Evolutionary conservation across 2,888 invertebrate genomes (phyloP), one percentile per base, ranked within the genome.

Genomic region (Leucophora obtusa): DNA sequence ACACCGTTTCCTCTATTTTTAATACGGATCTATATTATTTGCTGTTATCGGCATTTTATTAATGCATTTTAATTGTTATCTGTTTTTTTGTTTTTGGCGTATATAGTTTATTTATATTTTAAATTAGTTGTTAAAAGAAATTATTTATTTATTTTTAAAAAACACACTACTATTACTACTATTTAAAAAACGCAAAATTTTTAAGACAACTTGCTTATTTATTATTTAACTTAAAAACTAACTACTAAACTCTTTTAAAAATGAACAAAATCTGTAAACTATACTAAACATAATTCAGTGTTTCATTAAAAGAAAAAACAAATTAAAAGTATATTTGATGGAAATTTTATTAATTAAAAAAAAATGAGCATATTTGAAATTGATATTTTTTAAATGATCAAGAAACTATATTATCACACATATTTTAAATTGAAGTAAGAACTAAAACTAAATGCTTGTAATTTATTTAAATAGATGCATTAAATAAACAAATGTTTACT

Each of bases 371-470:
- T 47, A 47, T n/a, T 47, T 47, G n/a, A 47, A 47, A 47, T 47
- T n/a, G 43, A 47, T 47, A 47, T 38, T 38, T 38, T 38, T 38
- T 1, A 11, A 38, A 38, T 38, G 2, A 38, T 10, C 38, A 38
- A 18, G 15, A 0, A 62, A 15, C 35, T 14, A 18, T 50, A 47
- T 47, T 47, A 47, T 47, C n/a, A 47, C 4, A 38, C 14, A 38
- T 47, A 47, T 47, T 47, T 47, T 18, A 43, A 28, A 58, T 43
- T 17, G 68, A 15, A 54, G 14, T 47, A 38, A 28, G 47, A 58
- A 5, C 54, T 35, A 47, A 18, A 58, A 56, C 43, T 60, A 43
- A 65, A 71, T 65, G 77, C 77, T 71, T 71, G 71, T 77, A 77
- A 65, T 66, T 77, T 58, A 76, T 69, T 69, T 59, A 28, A 71